Base-by-base conservation (phyloP, 2,797 vertebrate genomes). In the Malurus splendens region DNA sequence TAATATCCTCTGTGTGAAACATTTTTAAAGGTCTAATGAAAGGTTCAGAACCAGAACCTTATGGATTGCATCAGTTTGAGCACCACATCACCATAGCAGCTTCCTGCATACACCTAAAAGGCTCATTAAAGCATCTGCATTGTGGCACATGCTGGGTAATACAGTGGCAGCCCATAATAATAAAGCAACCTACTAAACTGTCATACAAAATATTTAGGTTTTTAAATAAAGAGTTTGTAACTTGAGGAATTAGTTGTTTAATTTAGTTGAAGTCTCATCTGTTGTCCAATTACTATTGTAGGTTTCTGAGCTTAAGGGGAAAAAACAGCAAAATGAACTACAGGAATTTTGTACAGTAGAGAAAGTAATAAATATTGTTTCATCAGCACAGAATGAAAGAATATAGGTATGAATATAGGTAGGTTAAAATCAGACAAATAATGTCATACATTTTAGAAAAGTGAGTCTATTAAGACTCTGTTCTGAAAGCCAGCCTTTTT, bases 11-110 rank as follows among this genome's bases (percentile, higher is more conserved):
- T 12, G 16, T 30, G 11, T 56, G 73, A 67, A 77, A 20, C n/a
- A 30, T 55, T 79, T 89, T 90, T 75, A 33, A 85, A 89, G 56
- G 42, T 65, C 66, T 83, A 14, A 56, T 45, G 60, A 52, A 86
- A 94, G 44, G 84, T 52, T 61, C 47, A 91, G 47, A 82, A 78
- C 51, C n/a, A 81, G 70, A 83, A 67, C 85, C 59, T 33, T 30
- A 83, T 84, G 83, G 87, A 78, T 30, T 90, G 42, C 61, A 66
- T 93, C 82, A 59, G 72, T 93, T 30, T 79, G 54, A 92, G 65
- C 84, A 62, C 13, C 8, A 52, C 16, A 64, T 96, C 79, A 61
- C 91, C 88, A 94, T 93, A 87, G 94, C 91, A 96, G 96, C 88
- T 6, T 32, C 27, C 60, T 93, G 68, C 25, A 32, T 71, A 32